phyloP scores from a whole-genome alignment of 2,888 invertebrate species.

The Lepidocyrtoides sp. region DNA sequence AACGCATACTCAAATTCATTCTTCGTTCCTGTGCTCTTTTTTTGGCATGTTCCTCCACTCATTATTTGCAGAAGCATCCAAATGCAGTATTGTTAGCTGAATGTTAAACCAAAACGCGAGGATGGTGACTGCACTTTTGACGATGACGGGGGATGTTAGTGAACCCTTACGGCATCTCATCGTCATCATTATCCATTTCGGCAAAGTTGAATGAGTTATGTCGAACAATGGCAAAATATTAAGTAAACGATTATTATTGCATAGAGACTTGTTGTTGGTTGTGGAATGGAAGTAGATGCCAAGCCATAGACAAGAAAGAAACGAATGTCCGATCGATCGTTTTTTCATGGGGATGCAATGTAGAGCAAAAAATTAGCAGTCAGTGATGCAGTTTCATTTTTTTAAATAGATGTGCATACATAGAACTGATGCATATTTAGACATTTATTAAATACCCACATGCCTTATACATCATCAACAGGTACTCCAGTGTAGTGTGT shows the following conservation, averaged over 20 bases:
- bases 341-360: background rate
- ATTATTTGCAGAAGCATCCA: conserved; percentile 24
- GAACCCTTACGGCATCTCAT: background rate
- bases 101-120: background rate
- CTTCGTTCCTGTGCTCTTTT: background rate
- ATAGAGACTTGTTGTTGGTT: background rate
- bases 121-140: background rate
- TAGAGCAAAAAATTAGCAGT: background rate
- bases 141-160: background rate
- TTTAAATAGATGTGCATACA: no score
- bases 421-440: no score
- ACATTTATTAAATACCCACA: no score
- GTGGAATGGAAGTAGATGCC: background rate
- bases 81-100: background rate
- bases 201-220: background rate
- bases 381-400: background rate
- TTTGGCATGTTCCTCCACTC: background rate
- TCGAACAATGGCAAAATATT: conserved; percentile 3
- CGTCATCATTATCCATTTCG: conserved; percentile 25
- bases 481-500: background rate
- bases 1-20: background rate
- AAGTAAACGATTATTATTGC: no score
- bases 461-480: no score
- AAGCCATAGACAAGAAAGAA: no score
- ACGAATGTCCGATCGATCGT: background rate